Evolutionary conservation across 2,888 invertebrate genomes (phyloP).

Genomic region (Eristalinus sepulchralis): DNA sequence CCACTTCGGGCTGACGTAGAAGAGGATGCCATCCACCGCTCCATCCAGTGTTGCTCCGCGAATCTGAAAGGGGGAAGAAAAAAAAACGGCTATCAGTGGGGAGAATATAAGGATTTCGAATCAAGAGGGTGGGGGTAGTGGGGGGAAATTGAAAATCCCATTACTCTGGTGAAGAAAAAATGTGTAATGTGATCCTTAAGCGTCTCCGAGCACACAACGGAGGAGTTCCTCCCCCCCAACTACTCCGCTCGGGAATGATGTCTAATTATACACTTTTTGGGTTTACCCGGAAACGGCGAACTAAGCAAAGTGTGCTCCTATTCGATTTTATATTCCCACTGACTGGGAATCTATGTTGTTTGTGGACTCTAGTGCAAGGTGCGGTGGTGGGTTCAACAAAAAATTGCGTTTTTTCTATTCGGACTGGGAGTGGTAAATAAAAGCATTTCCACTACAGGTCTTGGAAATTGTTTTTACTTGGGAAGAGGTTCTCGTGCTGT

Average conservation of each 20-base stretch:
- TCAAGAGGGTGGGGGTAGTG: neutral
- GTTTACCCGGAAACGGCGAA: neutral
- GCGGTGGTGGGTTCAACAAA: no score
- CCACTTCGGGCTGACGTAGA: slow-evolving; percentile 89
- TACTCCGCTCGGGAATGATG: neutral
- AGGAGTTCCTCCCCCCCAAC: neutral
- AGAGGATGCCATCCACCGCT: slow-evolving; percentile 86
- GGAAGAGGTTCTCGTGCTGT: no score
- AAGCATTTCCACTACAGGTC: no score
- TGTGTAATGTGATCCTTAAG: neutral
- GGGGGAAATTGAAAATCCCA: slow-evolving; percentile 11
- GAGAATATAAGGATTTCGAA: neutral
- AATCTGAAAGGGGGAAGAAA: slow-evolving; percentile 74
- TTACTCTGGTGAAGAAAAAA: slow-evolving; percentile 1
- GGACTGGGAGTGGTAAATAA: no score
- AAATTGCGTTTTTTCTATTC: no score
- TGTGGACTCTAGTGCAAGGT: no score
- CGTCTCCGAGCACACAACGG: neutral
- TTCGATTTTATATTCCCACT: no score
- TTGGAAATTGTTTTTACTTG: no score
- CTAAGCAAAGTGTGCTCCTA: neutral
- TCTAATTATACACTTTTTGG: neutral
- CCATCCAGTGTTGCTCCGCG: slow-evolving; percentile 86
- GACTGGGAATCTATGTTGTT: no score
- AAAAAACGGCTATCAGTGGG: neutral